Evolutionary conservation across 2,113 vertebrate species (phyloP).

Genomic region (Cryptomyrus ogoouensis): DNA sequence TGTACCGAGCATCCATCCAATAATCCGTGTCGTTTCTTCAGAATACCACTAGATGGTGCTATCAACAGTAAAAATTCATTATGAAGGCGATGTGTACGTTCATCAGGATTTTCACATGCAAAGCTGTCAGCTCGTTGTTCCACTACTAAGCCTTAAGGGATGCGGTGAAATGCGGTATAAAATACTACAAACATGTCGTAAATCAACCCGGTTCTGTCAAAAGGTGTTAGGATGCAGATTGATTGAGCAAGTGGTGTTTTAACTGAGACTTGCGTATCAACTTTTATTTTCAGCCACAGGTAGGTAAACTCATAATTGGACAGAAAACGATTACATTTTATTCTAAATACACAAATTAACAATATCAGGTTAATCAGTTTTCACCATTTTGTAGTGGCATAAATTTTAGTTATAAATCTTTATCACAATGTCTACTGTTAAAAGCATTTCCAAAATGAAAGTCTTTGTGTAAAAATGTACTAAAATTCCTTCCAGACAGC

Average conservation of each 20-base stretch:
- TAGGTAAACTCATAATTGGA: neutral
- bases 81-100: neutral
- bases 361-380: neutral
- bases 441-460: neutral
- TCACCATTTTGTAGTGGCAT: neutral
- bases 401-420: neutral
- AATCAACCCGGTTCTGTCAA: neutral
- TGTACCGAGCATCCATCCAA: neutral
- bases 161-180: neutral
- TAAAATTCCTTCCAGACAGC: neutral
- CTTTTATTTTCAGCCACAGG: neutral
- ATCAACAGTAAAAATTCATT: neutral
- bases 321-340: neutral
- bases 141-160: neutral
- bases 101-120: neutral
- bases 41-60: neutral
- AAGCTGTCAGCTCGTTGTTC: neutral
- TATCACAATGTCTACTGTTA: neutral
- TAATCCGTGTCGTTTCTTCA: neutral
- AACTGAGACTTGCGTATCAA: neutral
- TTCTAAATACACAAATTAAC: neutral
- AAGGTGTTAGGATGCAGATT: neutral
- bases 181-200: neutral
- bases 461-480: neutral
- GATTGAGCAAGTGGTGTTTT: neutral